A percentile compares a stretch with the other conserved stretches of the same genome.
phyloP scores from a whole-genome alignment of 2,113 vertebrate genomes.

The Alces alces region DNA sequence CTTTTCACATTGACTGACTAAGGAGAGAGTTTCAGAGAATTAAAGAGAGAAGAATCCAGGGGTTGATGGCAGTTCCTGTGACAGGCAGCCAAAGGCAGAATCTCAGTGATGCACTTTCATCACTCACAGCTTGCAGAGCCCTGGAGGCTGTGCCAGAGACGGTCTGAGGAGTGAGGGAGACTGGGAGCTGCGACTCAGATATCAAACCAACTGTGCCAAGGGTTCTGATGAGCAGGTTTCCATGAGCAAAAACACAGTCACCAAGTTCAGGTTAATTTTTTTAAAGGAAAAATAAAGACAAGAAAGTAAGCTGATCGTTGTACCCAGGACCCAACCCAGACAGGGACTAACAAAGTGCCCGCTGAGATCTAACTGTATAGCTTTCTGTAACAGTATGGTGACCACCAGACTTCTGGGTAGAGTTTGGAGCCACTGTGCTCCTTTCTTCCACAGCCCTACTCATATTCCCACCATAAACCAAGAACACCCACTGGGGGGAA shows the following conservation, averaged over 20 bases:
- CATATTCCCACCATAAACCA: background rate
- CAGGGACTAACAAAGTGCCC: background rate
- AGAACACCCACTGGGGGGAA: background rate
- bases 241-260: background rate
- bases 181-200: background rate
- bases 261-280: background rate
- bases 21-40: constrained; percentile 21
- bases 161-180: background rate
- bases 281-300: background rate
- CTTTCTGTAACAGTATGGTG: background rate
- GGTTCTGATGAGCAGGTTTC: background rate
- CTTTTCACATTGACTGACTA: constrained; percentile 22
- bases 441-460: background rate
- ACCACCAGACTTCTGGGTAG: too few species aligned
- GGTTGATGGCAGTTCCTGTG: background rate
- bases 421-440: background rate
- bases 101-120: fast-evolving
- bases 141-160: background rate
- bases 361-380: background rate
- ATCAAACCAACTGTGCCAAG: background rate
- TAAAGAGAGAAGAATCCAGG: background rate
- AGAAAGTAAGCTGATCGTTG: background rate
- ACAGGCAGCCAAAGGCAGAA: background rate
- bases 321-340: background rate
- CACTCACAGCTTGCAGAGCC: background rate